Evolutionary conservation across 1,140 invertebrate genomes (phyloP).

Genomic region (Drosophila melanica): DNA sequence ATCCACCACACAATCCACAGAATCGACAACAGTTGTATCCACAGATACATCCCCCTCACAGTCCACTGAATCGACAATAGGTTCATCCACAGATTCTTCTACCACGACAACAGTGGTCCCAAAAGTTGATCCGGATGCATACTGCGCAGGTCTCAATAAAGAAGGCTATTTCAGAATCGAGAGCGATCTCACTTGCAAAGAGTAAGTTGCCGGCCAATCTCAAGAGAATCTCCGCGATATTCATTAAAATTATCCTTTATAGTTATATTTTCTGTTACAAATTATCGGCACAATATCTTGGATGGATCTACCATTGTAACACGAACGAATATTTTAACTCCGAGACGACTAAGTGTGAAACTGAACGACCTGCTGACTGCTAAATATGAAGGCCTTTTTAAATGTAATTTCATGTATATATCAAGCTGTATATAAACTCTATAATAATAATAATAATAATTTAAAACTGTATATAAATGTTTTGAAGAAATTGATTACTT

Average conservation of each 20-base stretch:
- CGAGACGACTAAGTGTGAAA: constrained; percentile 40
- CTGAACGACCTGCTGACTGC: constrained; percentile 47
- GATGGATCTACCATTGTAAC: constrained; percentile 60
- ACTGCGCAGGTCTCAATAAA: constrained; percentile 34
- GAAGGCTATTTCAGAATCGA: constrained; percentile 51
- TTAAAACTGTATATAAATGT: no score
- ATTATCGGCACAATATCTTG: constrained; percentile 54
- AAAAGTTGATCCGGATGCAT: constrained; percentile 33
- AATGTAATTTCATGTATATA: no score
- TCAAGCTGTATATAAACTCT: not conserved
- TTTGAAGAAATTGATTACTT: no score
- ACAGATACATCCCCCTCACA: constrained; percentile 4
- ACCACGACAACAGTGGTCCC: constrained; percentile 14
- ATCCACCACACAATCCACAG: constrained; percentile 3
- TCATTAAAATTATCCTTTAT: not conserved
- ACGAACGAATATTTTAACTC: constrained; percentile 53
- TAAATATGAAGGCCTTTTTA: not conserved
- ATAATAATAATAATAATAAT: not conserved
- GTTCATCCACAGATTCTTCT: constrained; percentile 22
- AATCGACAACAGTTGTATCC: constrained; percentile 2
- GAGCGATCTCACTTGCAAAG: constrained; percentile 53
- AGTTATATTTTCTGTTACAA: constrained; percentile 67
- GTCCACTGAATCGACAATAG: not conserved
- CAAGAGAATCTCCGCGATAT: not conserved
- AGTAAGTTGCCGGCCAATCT: constrained; percentile 34